A percentile compares a stretch with the other conserved stretches of the same genome.
These are phyloP conservation scores for Benthosema pterotum DNA, from an alignment of 2,797 vertebrate genomes.

Conservation along the genomic window DNA sequence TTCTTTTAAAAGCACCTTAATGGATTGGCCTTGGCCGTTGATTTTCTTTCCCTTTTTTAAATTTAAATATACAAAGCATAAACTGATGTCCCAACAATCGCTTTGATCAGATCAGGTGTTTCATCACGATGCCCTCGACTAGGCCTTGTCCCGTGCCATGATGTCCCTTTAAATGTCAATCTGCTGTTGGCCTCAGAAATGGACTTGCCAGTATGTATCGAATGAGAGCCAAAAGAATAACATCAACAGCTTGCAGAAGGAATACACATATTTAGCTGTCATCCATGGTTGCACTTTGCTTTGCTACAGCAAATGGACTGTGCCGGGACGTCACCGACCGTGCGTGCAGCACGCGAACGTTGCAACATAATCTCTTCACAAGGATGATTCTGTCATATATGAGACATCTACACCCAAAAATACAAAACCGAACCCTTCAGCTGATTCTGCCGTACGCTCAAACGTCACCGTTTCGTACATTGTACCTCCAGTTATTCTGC, in stretches of 20 bases:
- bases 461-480: conserved; percentile 38
- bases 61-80: conserved; percentile 67
- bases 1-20: conserved; percentile 88
- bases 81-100: conserved; percentile 64
- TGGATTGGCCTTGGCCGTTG: conserved; percentile 81
- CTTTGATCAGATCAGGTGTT: conserved; percentile 38
- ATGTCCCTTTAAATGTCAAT: conserved; percentile 37
- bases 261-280: conserved; percentile 30
- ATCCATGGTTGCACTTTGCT: conserved; percentile 21
- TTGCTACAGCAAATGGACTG: background rate
- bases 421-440: conserved; percentile 25
- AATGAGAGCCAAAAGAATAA: conserved; percentile 38
- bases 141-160: conserved; percentile 64
- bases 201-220: conserved; percentile 27
- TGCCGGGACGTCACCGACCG: too few species aligned
- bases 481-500: conserved; percentile 18
- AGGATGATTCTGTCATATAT: conserved; percentile 23
- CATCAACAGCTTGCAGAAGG: conserved; percentile 29
- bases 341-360: conserved; percentile 7
- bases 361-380: conserved; percentile 30
- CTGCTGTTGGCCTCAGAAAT: conserved; percentile 4
- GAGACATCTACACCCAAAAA: conserved; percentile 32
- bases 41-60: conserved; percentile 74
- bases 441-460: conserved; percentile 20
- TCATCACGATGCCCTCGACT: conserved; percentile 56